Conservation (phyloP, 2,113 vertebrate genomes). For the Antechinus flavipes region DNA sequence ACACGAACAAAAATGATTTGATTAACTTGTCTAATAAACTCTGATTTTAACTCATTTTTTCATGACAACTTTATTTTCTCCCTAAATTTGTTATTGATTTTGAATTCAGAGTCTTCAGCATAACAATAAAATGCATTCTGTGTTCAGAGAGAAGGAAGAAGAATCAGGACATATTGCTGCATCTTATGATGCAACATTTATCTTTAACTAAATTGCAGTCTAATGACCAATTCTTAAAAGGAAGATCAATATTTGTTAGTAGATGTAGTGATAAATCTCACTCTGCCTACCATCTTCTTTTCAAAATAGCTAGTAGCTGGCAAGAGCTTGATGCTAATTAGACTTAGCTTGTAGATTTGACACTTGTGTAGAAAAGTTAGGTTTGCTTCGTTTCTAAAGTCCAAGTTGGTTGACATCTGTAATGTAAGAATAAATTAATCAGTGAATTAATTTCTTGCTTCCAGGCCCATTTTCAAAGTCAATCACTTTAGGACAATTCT, state of each 20-base stretch:
- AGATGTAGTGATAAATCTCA: too few species aligned
- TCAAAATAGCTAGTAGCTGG: not conserved
- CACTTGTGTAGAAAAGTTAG: not conserved
- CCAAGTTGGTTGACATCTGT: not conserved
- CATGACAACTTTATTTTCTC: conserved; percentile 57
- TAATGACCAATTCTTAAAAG: not conserved
- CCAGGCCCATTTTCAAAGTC: not conserved
- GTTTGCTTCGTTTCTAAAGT: not conserved
- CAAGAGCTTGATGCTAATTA: not conserved
- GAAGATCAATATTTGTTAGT: not conserved
- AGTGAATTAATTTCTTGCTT: not conserved
- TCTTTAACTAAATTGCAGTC: not conserved
- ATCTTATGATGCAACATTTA: not conserved
- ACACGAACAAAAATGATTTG: conserved; percentile 69
- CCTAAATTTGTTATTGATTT: conserved; percentile 78
- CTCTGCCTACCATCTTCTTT: not conserved
- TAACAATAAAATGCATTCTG: conserved; percentile 43
- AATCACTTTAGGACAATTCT: not conserved
- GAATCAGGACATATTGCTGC: conserved; percentile 30
- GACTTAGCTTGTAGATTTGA: not conserved
- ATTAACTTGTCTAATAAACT: conserved; percentile 78
- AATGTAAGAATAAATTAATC: not conserved
- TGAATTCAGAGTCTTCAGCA: conserved; percentile 52
- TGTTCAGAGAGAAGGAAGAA: conserved; percentile 1
- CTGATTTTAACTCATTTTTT: conserved; percentile 64